Base-by-base conservation (phyloP, 2,113 vertebrate genomes). In the Microtus montanus region DNA sequence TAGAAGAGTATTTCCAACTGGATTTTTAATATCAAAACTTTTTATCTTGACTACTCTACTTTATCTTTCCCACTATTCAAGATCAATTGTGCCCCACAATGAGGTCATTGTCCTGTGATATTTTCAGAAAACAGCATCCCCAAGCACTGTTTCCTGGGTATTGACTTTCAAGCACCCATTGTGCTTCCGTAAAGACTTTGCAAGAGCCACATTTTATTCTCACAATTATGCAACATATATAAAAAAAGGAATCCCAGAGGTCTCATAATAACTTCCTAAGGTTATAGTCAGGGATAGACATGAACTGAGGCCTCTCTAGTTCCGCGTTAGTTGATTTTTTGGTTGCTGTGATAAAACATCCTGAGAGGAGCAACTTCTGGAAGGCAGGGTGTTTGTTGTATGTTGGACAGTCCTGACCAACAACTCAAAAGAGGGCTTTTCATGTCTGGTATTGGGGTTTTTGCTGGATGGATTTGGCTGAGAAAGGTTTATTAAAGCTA, bases 11-110 rank as follows among this genome's bases (percentile, higher is more conserved):
- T 96, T 95, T 95, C 84, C 44, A 44, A 38, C 22, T 28, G 38
- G 68, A 52, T 47, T 28, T 83, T 41, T 38, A 30, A 26, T n/a
- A 24, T 70, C 84, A 38, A 74, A 71, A 17, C 58, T 54, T 58
- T 58, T 58, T 41, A 91, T 79, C 87, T 86, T 96, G 30, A 1
- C 30, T 95, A 33, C 4, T 89, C 30, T 95, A 33, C 4, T 89
- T 35, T 5, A 28, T 47, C 87, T 95, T 64, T 44, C 17, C 20
- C 47, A 5, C 38, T 24, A 71, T 74, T 75, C 26, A 78, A 22
- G 33, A 80, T 28, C 30, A n/a, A 9, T 49, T 71, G 17, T 28
- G 4, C 19, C 52, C 71, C 83, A 66, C 58, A 52, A 75, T 73
- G 79, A 83, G 44, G 28, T 80, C 73, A 10, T 22, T 7, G n/a